phyloP scores from a whole-genome alignment of 2,888 invertebrate genomes.

The Hermaeophaga mercurialis region DNA sequence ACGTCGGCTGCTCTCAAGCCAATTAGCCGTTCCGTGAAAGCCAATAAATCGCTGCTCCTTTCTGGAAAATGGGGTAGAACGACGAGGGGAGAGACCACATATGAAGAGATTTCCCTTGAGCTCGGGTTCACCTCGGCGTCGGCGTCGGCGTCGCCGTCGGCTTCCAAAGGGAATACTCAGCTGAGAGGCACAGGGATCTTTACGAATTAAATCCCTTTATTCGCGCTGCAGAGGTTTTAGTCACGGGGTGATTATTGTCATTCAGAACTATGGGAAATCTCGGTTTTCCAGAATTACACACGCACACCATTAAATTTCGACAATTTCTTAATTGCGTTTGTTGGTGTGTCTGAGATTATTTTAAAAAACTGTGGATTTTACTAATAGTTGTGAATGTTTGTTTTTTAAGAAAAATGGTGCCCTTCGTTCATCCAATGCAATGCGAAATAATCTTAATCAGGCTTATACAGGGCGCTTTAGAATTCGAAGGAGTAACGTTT shows the following conservation, averaged over 20 bases:
- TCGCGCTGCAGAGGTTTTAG: constrained; percentile 2
- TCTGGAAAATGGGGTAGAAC: constrained; percentile 49
- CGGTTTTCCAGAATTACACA: constrained; percentile 5
- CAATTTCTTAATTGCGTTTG: too few species aligned
- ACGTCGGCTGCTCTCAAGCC: constrained; percentile 49
- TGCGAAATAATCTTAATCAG: too few species aligned
- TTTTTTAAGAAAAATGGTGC: too few species aligned
- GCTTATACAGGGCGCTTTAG: too few species aligned
- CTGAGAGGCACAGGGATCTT: constrained; percentile 35
- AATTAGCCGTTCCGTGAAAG: constrained; percentile 50
- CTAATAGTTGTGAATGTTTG: too few species aligned
- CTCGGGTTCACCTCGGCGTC: constrained; percentile 31
- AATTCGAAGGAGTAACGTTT: too few species aligned
- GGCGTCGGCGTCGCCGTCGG: constrained; percentile 31
- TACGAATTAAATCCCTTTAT: constrained; percentile 34
- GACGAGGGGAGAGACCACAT: constrained; percentile 43
- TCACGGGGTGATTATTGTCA: constrained; percentile 10
- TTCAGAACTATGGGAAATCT: constrained; percentile 8
- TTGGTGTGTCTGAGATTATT: too few species aligned
- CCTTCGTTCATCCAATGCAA: too few species aligned
- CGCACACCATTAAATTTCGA: too few species aligned
- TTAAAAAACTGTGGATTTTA: too few species aligned
- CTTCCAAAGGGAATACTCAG: constrained; percentile 27
- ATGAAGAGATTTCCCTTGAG: constrained; percentile 52
- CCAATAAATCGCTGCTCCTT: constrained; percentile 53